Conservation (phyloP, 2,888 invertebrate species). For the Hydrotaea cyrtoneurina region DNA sequence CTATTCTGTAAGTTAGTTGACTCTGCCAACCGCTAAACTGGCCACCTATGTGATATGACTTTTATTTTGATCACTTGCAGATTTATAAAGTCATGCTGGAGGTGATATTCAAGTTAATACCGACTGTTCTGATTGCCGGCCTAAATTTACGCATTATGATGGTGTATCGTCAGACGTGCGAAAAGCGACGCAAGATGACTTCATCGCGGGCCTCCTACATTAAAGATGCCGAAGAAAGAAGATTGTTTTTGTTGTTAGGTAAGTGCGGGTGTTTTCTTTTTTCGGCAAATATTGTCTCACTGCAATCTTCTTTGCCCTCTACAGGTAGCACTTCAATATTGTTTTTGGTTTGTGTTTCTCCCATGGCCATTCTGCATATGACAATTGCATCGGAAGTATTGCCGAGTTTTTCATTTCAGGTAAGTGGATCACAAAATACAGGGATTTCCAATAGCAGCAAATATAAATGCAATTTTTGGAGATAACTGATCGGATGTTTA, state of each 20-base stretch:
- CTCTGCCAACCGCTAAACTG: no score
- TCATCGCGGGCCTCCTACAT: constrained; percentile 82
- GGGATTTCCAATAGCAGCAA: no score
- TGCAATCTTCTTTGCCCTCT: constrained; percentile 28
- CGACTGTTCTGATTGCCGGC: constrained; percentile 85
- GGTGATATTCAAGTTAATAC: constrained; percentile 85
- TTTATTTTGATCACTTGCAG: constrained; percentile 72
- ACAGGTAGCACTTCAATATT: constrained; percentile 84
- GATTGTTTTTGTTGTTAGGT: constrained; percentile 85
- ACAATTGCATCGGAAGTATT: constrained; percentile 85
- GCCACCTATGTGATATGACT: no score
- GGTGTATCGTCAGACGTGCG: constrained; percentile 85
- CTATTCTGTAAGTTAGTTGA: constrained; percentile 81
- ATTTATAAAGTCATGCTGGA: constrained; percentile 85
- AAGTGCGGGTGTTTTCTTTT: background rate
- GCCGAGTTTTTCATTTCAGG: constrained; percentile 85
- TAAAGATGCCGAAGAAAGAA: constrained; percentile 85
- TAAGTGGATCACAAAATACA: constrained; percentile 72
- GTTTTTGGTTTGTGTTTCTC: constrained; percentile 86
- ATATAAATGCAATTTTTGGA: no score
- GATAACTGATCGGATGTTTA: no score
- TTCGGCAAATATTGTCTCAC: background rate
- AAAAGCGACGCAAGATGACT: constrained; percentile 85
- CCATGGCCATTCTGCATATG: constrained; percentile 87
- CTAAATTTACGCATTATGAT: constrained; percentile 86